phyloP scores from a whole-genome alignment of 2,113 vertebrate genomes.

The Callionymus lyra region DNA sequence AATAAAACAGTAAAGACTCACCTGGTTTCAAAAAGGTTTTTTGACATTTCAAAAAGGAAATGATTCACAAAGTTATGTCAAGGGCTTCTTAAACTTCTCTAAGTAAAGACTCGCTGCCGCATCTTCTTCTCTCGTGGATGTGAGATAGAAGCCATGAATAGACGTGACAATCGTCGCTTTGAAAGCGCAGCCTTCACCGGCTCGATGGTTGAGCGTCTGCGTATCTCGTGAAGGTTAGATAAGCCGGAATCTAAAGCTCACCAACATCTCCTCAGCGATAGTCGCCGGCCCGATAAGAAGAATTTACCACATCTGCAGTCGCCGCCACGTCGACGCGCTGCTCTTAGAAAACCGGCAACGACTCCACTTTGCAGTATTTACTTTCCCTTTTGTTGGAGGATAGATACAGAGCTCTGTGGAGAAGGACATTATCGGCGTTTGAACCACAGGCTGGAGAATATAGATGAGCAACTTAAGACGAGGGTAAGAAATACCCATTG shows the following conservation, averaged over 20 bases:
- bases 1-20: too few species aligned
- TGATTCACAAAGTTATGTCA: too few species aligned
- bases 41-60: too few species aligned
- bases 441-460: slow-evolving; percentile 19
- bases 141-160: too few species aligned
- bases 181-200: too few species aligned
- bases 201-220: too few species aligned
- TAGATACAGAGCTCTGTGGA: slow-evolving; percentile 14
- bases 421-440: slow-evolving; percentile 21
- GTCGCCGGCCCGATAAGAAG: slow-evolving; percentile 33
- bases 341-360: slow-evolving; percentile 3
- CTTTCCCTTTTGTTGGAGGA: slow-evolving; percentile 11
- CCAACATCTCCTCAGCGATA: slow-evolving; percentile 29
- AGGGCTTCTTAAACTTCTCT: too few species aligned
- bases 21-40: too few species aligned
- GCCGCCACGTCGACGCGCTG: slow-evolving; percentile 8
- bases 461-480: slow-evolving; percentile 15
- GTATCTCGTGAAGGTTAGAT: slow-evolving; percentile 25
- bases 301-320: slow-evolving; percentile 30
- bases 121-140: too few species aligned
- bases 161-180: too few species aligned
- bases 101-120: too few species aligned
- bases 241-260: slow-evolving; percentile 33
- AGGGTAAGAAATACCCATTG: slow-evolving; percentile 8
- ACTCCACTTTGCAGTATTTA: slow-evolving; percentile 8